A percentile compares a stretch with the other conserved stretches of the same genome.
These are phyloP conservation scores for Chelonus insularis DNA, from an alignment of 1,140 invertebrate genomes.

Conservation along the genomic window DNA sequence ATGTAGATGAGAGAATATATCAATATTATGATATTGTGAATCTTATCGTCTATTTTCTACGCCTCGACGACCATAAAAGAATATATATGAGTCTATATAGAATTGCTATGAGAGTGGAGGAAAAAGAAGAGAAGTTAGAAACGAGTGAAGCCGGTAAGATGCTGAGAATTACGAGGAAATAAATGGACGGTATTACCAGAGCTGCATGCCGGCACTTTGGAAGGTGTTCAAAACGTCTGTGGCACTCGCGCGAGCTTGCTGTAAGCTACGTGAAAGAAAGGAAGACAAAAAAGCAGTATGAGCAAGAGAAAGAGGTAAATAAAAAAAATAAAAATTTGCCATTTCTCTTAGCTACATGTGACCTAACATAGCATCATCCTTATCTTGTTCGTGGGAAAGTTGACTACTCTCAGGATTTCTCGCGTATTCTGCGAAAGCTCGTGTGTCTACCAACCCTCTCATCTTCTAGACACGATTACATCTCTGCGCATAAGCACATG, in stretches of 20 bases:
- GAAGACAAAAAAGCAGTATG: conserved; percentile 1
- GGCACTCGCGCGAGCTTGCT: background rate
- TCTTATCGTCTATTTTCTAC: conserved; percentile 23
- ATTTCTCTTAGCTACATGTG: conserved; percentile 44
- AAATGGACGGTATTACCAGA: conserved; percentile 34
- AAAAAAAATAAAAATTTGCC: conserved; percentile 22
- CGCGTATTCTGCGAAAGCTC: conserved; percentile 50
- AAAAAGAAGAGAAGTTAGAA: background rate
- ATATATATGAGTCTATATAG: conserved; percentile 18
- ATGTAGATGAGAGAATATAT: background rate
- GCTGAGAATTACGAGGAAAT: conserved; percentile 33
- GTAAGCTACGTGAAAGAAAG: conserved; percentile 3
- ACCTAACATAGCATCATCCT: conserved; percentile 47
- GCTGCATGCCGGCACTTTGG: conserved; percentile 33
- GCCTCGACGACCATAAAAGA: conserved; percentile 1
- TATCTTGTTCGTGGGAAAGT: conserved; percentile 52
- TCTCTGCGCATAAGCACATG: background rate
- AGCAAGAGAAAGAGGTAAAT: conserved; percentile 10
- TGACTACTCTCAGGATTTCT: conserved; percentile 23
- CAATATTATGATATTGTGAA: conserved; percentile 8
- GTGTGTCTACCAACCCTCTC: conserved; percentile 33
- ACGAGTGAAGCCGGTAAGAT: conserved; percentile 17
- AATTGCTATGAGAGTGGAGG: background rate
- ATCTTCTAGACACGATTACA: conserved; percentile 18
- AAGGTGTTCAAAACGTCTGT: conserved; percentile 32